Evolutionary conservation across 53 echinoderm and acorn worm species (phyloP), one percentile per base, ranked within the genome.

Genomic region (Mesocentrotus franciscanus): DNA sequence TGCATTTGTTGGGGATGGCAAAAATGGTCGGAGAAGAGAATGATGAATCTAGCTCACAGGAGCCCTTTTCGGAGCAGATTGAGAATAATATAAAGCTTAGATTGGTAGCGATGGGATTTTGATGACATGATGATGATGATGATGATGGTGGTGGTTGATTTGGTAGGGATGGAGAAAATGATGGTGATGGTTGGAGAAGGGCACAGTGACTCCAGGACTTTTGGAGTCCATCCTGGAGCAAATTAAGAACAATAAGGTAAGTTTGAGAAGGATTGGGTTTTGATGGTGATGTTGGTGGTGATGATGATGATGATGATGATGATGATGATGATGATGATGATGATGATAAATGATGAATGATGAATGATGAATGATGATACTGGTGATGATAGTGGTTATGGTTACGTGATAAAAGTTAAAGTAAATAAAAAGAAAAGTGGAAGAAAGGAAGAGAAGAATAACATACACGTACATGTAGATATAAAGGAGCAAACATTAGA

Each of bases 161-260:
- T 71, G n/a, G 17, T 70, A 17, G 8, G 8, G 32, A 1, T 74
- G 74, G 32, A 30, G 96, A 94, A 9, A 97, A 95, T 16, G 99
- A 99, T 93, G 95, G 93, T 85, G 96, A 98, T 92, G 96, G 14
- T 83, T 98, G 95, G 99, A 98, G 96, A 95, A 96, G 93, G 96
- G 96, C 11, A 97, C 97, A 8, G 95, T 97, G 39, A 97, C 96
- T 57, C 95, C 96, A 27, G 96, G 96, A 0, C 95, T 95, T 32
- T 93, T 95, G 84, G 97, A 98, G 61, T 96, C 97, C 0, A 95
- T 98, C 93, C 87, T 97, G 95, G 97, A 98, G 76, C 99, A 98
- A 85, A 92, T 95, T 1, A 96, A 98, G 81, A 95, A 96, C 83
- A 95, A 96, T 72, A 98, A 97, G 97, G 97, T 98, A 92, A 64